Conservation (phyloP, 2,113 vertebrate species). For the Apodemus speciosus region DNA sequence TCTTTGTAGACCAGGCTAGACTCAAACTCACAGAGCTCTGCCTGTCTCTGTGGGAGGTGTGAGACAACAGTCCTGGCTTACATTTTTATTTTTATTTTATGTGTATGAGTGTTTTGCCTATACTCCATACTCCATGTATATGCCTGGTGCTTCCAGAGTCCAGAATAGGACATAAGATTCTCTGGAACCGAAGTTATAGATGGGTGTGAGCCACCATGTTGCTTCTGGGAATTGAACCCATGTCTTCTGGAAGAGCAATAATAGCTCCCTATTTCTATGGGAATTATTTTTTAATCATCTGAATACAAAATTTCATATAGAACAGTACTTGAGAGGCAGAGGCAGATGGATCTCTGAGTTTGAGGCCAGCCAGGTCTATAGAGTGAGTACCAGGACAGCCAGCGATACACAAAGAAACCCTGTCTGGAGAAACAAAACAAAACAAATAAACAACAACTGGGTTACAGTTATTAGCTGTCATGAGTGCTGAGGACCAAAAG, state of each 20-base stretch:
- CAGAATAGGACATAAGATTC: neutral
- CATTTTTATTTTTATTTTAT: neutral
- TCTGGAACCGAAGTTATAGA: neutral
- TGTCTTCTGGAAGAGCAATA: neutral
- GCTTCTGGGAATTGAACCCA: neutral
- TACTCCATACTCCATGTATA: neutral
- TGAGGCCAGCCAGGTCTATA: neutral
- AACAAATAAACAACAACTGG: neutral
- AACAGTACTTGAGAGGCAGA: neutral
- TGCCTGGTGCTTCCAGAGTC: neutral
- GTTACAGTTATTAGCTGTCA: no score
- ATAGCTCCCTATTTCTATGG: neutral
- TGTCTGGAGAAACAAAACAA: neutral
- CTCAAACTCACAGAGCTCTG: neutral
- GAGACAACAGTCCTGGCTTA: neutral
- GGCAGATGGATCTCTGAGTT: neutral
- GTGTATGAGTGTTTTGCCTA: neutral
- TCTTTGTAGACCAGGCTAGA: neutral
- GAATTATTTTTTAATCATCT: neutral
- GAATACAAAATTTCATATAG: neutral
- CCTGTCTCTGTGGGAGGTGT: neutral
- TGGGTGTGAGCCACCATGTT: neutral
- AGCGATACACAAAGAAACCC: neutral
- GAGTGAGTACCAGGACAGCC: neutral
- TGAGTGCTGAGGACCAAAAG: no score